Base-by-base conservation (phyloP, 2,113 vertebrate genomes). In the Aldabrachelys gigantea region DNA sequence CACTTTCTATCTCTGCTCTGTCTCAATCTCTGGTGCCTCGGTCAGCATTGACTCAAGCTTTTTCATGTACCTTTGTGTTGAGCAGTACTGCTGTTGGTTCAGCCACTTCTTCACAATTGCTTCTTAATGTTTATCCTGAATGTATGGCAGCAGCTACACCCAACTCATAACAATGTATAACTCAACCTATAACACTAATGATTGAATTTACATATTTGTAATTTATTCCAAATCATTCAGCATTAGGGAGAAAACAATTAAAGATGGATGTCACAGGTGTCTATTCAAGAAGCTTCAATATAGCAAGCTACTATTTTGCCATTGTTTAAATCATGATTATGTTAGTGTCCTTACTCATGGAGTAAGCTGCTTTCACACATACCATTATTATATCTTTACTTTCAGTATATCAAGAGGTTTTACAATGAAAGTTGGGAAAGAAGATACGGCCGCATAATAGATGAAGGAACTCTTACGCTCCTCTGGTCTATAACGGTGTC, bases 401-500 rank as follows among this genome's bases (percentile, higher is more conserved):
- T 98, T 47, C 97, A 99, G 99, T 98, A 98, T 90, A 99, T 99
- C 94, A 99, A 99, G 97, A 97, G 94, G 25, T 99, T 99, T 97
- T 99, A 99, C 97, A 99, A 99, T 82, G 96, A 97, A 89, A 99
- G 99, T 2, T 99, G 99, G 99, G 82, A 97, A 38, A 97, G 98
- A 83, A 98, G 99, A 27, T 98, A 98, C 0, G 98, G 98, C 12
- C 96, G 98, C 22, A 97, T 98, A 0, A 84, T 98, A 11, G 94
- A 98, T 69, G 93, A 95, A 2, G 97, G 98, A 84, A 98, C 97
- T 0, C 81, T 98, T 91, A 99, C 98, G 0, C 96, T 99, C 49
- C 98, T 99, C 53, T 99, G 99, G 99, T 99, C 99, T 10, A 35
- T 99, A 97, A 99, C 99, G 0, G 99, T 99, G 87, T 99, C 99